phyloP scores from a whole-genome alignment of 2,888 invertebrate genomes.

The Marronus borbonicus region DNA sequence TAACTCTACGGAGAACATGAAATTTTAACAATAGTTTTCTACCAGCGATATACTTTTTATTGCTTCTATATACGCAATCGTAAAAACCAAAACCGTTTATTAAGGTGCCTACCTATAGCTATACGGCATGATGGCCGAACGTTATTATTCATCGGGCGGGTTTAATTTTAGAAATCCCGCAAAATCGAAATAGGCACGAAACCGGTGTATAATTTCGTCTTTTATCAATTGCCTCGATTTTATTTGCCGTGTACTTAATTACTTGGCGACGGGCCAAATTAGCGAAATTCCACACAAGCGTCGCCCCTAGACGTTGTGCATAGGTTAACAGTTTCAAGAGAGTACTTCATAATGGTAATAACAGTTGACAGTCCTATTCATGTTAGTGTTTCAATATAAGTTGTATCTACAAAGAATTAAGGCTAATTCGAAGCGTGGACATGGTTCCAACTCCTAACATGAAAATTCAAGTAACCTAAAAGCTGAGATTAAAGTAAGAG shows the following conservation, averaged over 20 bases:
- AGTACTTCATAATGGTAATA: background rate
- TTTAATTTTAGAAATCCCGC: slow-evolving; percentile 46
- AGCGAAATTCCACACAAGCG: slow-evolving; percentile 60
- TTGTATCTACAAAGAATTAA: too few species aligned
- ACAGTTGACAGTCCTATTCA: too few species aligned
- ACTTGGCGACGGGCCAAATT: slow-evolving; percentile 65
- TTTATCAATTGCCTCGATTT: slow-evolving; percentile 57
- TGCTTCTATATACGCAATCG: background rate
- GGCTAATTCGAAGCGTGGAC: too few species aligned
- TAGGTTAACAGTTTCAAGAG: background rate
- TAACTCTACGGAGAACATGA: background rate
- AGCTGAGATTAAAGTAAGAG: too few species aligned
- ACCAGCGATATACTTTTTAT: background rate
- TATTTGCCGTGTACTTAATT: slow-evolving; percentile 66
- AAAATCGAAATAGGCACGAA: slow-evolving; percentile 48
- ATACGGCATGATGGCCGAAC: slow-evolving; percentile 28
- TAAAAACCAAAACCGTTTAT: slow-evolving; percentile 20
- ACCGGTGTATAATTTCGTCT: slow-evolving; percentile 50
- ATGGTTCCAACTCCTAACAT: too few species aligned
- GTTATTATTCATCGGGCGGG: slow-evolving; percentile 40
- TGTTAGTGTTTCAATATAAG: too few species aligned
- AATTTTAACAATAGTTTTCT: background rate
- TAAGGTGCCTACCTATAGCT: background rate
- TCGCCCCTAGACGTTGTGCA: slow-evolving; percentile 18
- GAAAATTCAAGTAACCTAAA: too few species aligned